Percentiles rank a stretch among this genome's conserved stretches.
phyloP scores from a whole-genome alignment of 2,113 vertebrate species.

The Toxotes chatareus region DNA sequence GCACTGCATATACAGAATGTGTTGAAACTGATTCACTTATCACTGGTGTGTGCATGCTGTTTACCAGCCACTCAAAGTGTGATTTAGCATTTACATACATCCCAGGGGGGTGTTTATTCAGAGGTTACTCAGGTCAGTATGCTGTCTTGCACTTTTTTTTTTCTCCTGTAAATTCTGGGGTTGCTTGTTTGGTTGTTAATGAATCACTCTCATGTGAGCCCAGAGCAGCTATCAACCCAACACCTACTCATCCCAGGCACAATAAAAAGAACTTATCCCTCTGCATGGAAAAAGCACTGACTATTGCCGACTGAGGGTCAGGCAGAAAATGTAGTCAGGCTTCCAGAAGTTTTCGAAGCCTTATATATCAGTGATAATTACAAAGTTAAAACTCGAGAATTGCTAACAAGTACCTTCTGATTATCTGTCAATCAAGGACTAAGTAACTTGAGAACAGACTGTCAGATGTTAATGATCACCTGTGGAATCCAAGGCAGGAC shows the following conservation, averaged over 20 bases:
- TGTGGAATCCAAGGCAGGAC: not conserved
- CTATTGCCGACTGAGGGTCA: not conserved
- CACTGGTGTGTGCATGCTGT: slow-evolving; percentile 34
- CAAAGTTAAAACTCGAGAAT: not conserved
- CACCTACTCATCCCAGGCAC: not conserved
- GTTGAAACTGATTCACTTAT: slow-evolving; percentile 33
- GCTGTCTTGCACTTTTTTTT: not conserved
- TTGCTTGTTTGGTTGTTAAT: not conserved
- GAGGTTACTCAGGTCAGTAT: slow-evolving; percentile 38
- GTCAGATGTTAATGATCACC: not conserved
- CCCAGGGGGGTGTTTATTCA: not conserved
- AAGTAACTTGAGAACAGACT: not conserved
- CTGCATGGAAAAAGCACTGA: not conserved
- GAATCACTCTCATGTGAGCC: slow-evolving; percentile 5
- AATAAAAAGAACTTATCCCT: slow-evolving; percentile 25
- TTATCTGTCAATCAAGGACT: not conserved
- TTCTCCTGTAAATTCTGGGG: slow-evolving; percentile 15
- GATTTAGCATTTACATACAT: slow-evolving; percentile 36
- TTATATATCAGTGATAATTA: not conserved
- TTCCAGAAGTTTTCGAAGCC: not conserved
- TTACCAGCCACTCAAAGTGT: slow-evolving; percentile 39
- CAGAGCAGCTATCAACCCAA: slow-evolving; percentile 19
- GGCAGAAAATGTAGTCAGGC: not conserved
- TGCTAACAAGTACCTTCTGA: not conserved
- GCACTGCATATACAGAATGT: slow-evolving; percentile 2